Percentiles rank a stretch among this genome's conserved stretches.
Evolutionary conservation across 1,140 invertebrate genomes (phyloP).

Genomic region (Monomorium pharaonis): DNA sequence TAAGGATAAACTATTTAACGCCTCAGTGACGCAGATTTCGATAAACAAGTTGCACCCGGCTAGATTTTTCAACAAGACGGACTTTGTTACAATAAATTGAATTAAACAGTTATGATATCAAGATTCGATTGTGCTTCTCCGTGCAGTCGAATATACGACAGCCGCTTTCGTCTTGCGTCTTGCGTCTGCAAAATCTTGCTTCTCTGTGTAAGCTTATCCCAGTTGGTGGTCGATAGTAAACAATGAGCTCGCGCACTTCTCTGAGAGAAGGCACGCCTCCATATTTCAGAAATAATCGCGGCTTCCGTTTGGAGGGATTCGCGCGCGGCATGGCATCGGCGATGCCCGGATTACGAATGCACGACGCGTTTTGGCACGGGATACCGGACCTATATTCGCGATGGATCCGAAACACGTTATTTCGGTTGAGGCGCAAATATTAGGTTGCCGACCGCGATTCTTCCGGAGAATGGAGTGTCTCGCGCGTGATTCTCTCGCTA

Average conservation of each 20-base stretch:
- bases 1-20: not conserved
- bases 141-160: not conserved
- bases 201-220: slow-evolving; percentile 14
- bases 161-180: not conserved
- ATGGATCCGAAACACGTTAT: slow-evolving; percentile 40
- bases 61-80: not conserved
- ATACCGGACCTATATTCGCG: slow-evolving; percentile 48
- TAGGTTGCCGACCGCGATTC: slow-evolving; percentile 60
- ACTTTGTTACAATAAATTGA: not conserved
- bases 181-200: not conserved
- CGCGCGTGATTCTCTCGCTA: not conserved
- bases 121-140: not conserved
- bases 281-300: slow-evolving; percentile 48
- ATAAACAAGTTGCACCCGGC: not conserved
- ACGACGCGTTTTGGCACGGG: slow-evolving; percentile 45
- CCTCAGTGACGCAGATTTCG: not conserved
- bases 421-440: slow-evolving; percentile 44
- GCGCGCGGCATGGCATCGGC: slow-evolving; percentile 15
- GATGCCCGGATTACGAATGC: slow-evolving; percentile 19
- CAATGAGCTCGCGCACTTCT: not conserved
- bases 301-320: slow-evolving; percentile 37
- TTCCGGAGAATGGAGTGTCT: slow-evolving; percentile 16
- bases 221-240: slow-evolving; percentile 10
- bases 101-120: no score
- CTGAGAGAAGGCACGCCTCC: slow-evolving; percentile 35